These are phyloP conservation scores for Sinelater perroti DNA, from an alignment of 2,888 invertebrate species.

Conservation along the genomic window DNA sequence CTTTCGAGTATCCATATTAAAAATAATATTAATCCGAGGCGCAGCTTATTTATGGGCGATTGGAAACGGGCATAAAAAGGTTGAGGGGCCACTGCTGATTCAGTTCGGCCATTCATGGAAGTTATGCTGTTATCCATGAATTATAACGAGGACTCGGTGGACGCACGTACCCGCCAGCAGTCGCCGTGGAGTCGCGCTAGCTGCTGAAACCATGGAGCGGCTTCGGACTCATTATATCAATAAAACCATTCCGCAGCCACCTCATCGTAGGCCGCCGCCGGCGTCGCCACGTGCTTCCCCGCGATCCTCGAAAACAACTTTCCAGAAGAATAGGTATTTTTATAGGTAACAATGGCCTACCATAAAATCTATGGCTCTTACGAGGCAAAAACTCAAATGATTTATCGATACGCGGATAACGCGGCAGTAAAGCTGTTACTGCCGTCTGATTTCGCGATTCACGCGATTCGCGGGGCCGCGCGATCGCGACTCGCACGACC, in stretches of 20 bases:
- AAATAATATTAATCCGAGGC: neutral
- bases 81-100: slow-evolving; percentile 31
- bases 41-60: slow-evolving; percentile 20
- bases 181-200: slow-evolving; percentile 46
- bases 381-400: slow-evolving; percentile 52
- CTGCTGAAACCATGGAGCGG: slow-evolving; percentile 36
- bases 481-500: slow-evolving; percentile 16
- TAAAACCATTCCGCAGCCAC: slow-evolving; percentile 51
- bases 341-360: slow-evolving; percentile 58
- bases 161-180: slow-evolving; percentile 47
- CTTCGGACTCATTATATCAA: slow-evolving; percentile 49
- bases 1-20: too few relatives aligned
- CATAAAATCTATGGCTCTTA: slow-evolving; percentile 53
- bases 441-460: slow-evolving; percentile 21
- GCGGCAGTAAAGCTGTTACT: slow-evolving; percentile 26
- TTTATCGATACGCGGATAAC: slow-evolving; percentile 48
- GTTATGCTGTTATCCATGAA: slow-evolving; percentile 22
- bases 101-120: slow-evolving; percentile 33
- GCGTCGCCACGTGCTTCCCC: slow-evolving; percentile 50
- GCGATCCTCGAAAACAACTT: slow-evolving; percentile 52
- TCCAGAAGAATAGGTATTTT: slow-evolving; percentile 55
- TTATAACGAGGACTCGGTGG: slow-evolving; percentile 30
- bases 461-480: too few relatives aligned
- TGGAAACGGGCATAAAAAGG: slow-evolving; percentile 12
- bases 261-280: slow-evolving; percentile 42